Conservation (phyloP, 2,113 vertebrate genomes). For the Ctenomys sociabilis region DNA sequence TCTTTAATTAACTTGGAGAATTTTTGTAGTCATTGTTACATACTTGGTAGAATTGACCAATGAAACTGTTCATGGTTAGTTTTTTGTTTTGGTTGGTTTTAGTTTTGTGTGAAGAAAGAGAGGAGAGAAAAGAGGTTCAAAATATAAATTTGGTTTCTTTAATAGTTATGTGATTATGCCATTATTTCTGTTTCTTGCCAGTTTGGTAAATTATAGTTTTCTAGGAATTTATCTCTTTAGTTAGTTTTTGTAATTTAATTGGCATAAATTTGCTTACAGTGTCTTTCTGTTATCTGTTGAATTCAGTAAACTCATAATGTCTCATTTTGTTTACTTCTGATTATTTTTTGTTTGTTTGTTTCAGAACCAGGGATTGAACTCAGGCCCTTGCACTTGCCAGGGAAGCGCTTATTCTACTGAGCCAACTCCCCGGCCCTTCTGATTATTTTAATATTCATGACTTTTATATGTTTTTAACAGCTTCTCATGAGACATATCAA, state of each 20-base stretch:
- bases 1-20: background rate
- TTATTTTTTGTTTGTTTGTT: too few species aligned
- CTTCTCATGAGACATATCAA: background rate
- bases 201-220: background rate
- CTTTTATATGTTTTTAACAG: background rate
- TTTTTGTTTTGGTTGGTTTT: background rate
- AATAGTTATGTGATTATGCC: background rate
- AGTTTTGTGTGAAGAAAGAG: background rate
- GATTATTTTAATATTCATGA: background rate
- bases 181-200: background rate
- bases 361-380: too few species aligned
- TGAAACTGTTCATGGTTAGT: background rate
- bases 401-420: too few species aligned
- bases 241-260: background rate
- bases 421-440: too few species aligned
- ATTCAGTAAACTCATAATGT: background rate
- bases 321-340: background rate
- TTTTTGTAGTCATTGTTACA: background rate
- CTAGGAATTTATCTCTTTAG: background rate
- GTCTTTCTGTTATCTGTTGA: background rate
- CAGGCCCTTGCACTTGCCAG: too few species aligned
- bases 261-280: background rate
- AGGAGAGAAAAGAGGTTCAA: background rate
- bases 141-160: background rate
- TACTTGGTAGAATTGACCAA: conserved; percentile 2